Evolutionary conservation across 2,888 invertebrate species (phyloP).

Genomic region (Microctonus aethiopoides): DNA sequence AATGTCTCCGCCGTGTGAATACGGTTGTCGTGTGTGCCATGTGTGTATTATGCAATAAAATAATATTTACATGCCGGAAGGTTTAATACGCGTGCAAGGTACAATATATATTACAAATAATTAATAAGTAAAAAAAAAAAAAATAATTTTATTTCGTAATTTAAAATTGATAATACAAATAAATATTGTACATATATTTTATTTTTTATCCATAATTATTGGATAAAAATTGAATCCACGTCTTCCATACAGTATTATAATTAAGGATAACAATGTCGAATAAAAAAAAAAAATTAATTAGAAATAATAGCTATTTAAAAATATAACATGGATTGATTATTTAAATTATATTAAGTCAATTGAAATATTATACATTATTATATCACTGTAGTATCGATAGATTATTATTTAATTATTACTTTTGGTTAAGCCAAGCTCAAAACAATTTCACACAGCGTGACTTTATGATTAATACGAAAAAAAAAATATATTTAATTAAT

Average conservation of each 20-base stretch:
- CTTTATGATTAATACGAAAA: slow-evolving; percentile 7
- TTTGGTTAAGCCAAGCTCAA: slow-evolving; percentile 36
- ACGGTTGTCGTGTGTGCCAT: slow-evolving; percentile 52
- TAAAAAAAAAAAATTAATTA: neutral
- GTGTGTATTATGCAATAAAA: slow-evolving; percentile 66
- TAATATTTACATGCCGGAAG: slow-evolving; percentile 46
- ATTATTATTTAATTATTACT: slow-evolving; percentile 19
- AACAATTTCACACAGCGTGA: slow-evolving; percentile 28
- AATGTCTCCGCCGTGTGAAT: slow-evolving; percentile 43
- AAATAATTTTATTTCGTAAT: slow-evolving; percentile 8
- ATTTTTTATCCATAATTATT: slow-evolving; percentile 8
- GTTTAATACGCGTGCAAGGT: slow-evolving; percentile 44
- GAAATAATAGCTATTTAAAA: no score
- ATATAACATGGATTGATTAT: no score
- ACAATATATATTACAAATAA: slow-evolving; percentile 42
- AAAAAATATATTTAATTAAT: no score
- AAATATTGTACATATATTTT: neutral
- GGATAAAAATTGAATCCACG: slow-evolving; percentile 56
- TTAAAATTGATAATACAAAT: slow-evolving; percentile 10
- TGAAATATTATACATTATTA: slow-evolving; percentile 26
- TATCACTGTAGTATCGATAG: neutral
- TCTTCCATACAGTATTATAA: slow-evolving; percentile 54
- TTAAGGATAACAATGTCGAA: neutral
- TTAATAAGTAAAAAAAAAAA: neutral
- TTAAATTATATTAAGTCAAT: no score